Base-by-base conservation (phyloP, 2,113 vertebrate genomes). In the Aphelocoma coerulescens region DNA sequence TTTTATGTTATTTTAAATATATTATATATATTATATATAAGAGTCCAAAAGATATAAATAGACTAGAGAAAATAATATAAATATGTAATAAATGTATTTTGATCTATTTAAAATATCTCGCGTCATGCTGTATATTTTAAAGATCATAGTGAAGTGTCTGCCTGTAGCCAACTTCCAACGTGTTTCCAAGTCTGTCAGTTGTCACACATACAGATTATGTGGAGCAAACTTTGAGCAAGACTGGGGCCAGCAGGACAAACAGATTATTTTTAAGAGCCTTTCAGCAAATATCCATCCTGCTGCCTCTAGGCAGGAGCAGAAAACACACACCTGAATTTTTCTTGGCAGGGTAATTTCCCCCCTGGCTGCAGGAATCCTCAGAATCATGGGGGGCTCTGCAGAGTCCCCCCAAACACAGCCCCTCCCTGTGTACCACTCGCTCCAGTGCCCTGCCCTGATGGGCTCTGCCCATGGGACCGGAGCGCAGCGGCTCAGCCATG, bases 51-150 rank as follows among this genome's bases (percentile, higher is more conserved):
- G 68, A 66, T 96, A 96, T 97, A 97, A 97, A 97, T 97, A 96
- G 95, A 96, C 92, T 97, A 97, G 96, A 97, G 96, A 88, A 93
- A 72, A 96, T 23, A 86, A 97, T 96, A 95, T 96, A 97, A 97
- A 97, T 95, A 96, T 97, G 95, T 97, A 97, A 97, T 97, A 97
- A 97, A 97, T 97, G 97, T 97, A 97, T 97, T 97, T 97, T 97
- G 97, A 97, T 97, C 96, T 97, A 97, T 97, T 97, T 96, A 98
- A 97, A 96, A 75, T 75, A 92, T 8, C 59, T 84, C 2, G 91
- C 84, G 94, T 97, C 48, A 16, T 89, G 94, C 79, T 94, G 78
- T 97, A 43, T 97, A 65, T 96, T 95, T 97, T 89, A 73, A 91
- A 94, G 91, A 58, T 72, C 62, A 24, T 3, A 85, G 78, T 52